Base-by-base conservation (phyloP, 2,888 invertebrate species). In the Dichetophora obliterata region DNA sequence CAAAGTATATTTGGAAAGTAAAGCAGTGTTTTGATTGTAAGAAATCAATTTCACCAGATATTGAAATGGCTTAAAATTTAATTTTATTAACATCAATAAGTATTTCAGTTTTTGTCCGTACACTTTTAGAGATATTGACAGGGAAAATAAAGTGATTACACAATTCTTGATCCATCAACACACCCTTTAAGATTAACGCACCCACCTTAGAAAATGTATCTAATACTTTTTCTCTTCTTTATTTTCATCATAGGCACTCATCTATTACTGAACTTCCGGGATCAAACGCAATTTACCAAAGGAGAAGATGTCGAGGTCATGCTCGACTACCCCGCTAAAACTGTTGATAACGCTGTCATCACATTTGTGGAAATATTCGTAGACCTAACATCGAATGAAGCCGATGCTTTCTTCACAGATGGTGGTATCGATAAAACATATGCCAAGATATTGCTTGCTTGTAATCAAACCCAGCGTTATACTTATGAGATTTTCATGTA, bases 401-500 rank as follows among this genome's bases (percentile, higher is more conserved):
- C 86, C 5, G 81, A 81, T 34, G 83, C 83, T 6, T 87, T 77
- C 70, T 84, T 88, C 59, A 80, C 80, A 9, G 76, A 73, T 3
- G 87, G 87, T 0, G 88, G 88, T 66, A 85, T 88, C 75, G 83
- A 83, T 5, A 76, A 82, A 37, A 81, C 78, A 1, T 82, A 70
- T 50, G 86, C 84, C 0, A 80, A 85, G 50, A 79, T 88, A 3
- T 75, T 89, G 69, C 57, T 89, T 14, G 81, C 80, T 37, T 85
- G 86, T 76, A 83, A 87, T 75, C 27, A 37, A 34, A 88, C 88
- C 5, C 78, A 81, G 1, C 82, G 80, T 65, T 87, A 84, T 75
- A 82, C 82, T 22, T 88, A 88, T 78, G 85, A 86, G 79, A 82
- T 85, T 31, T 85, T 83, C 82, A 82, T 88, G 76, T 89, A 87